Conservation (phyloP, 2,113 vertebrate genomes). For the Colossoma macropomum region DNA sequence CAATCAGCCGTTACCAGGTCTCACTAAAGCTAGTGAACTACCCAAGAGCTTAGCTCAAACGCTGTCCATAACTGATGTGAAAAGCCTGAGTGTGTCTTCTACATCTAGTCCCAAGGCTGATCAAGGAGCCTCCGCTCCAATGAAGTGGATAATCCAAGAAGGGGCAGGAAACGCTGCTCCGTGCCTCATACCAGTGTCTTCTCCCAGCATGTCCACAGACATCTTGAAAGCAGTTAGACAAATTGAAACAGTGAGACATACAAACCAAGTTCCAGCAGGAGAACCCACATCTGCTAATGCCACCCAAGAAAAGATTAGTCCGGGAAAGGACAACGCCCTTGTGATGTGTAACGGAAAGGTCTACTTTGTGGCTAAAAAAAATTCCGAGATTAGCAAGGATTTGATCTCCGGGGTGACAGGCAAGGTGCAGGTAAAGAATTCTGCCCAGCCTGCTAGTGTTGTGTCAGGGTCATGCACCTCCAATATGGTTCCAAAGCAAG, state of each 20-base stretch:
- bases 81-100: slow-evolving; percentile 51
- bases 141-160: slow-evolving; percentile 87
- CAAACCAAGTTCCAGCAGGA: slow-evolving; percentile 47
- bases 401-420: slow-evolving; percentile 26
- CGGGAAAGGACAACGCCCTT: slow-evolving; percentile 80
- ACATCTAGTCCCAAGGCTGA: slow-evolving; percentile 57
- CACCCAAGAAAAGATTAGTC: slow-evolving; percentile 63
- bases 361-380: slow-evolving; percentile 82
- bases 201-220: slow-evolving; percentile 76
- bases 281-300: slow-evolving; percentile 35
- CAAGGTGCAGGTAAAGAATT: background rate
- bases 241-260: slow-evolving; percentile 57
- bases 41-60: slow-evolving; percentile 54
- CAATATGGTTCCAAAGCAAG: background rate
- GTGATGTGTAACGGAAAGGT: slow-evolving; percentile 87
- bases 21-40: slow-evolving; percentile 54
- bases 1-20: slow-evolving; percentile 60
- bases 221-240: slow-evolving; percentile 76
- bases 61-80: slow-evolving; percentile 23
- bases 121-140: slow-evolving; percentile 69
- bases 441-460: slow-evolving; percentile 14
- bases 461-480: background rate
- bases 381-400: slow-evolving; percentile 52
- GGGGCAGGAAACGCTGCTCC: slow-evolving; percentile 57
- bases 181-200: slow-evolving; percentile 76